A percentile compares a stretch with the other conserved stretches of the same genome.
phyloP scores from a whole-genome alignment of 2,888 invertebrate species.

The Apamea monoglypha region DNA sequence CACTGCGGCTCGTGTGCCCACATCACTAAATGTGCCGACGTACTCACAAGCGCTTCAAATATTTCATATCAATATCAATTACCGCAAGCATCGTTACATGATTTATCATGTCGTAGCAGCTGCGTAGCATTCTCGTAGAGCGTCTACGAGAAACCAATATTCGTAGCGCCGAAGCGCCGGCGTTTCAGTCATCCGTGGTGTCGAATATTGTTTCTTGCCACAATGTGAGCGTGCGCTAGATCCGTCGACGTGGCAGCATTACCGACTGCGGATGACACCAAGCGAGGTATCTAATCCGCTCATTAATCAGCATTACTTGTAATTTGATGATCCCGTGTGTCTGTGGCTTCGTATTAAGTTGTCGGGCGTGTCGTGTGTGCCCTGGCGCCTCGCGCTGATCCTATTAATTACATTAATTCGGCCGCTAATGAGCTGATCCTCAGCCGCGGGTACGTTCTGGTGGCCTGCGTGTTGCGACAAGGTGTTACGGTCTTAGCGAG shows the following conservation, averaged over 20 bases:
- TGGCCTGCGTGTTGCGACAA: conserved; percentile 18
- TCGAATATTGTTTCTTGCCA: background rate
- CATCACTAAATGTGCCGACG: background rate
- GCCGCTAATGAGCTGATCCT: conserved; percentile 67
- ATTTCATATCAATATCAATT: conserved; percentile 5
- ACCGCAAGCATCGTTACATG: background rate
- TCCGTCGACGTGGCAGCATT: background rate
- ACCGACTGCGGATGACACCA: conserved; percentile 8
- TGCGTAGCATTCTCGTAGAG: conserved; percentile 66
- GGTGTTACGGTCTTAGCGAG: conserved; percentile 21
- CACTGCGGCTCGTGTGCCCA: too few relatives aligned
- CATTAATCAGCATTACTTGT: conserved; percentile 66
- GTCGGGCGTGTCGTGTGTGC: conserved; percentile 16
- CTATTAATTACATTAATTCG: conserved; percentile 73
- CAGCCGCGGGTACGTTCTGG: conserved; percentile 9
- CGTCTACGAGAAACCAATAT: conserved; percentile 41
- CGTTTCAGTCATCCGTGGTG: background rate
- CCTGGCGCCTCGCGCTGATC: conserved; percentile 63
- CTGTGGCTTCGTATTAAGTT: conserved; percentile 58
- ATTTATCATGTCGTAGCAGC: conserved; percentile 6
- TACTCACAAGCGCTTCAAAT: conserved; percentile 9
- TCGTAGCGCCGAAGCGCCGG: conserved; percentile 9
- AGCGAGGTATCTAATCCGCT: conserved; percentile 38
- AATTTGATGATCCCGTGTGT: conserved; percentile 59
- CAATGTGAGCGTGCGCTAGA: background rate